Evolutionary conservation across 1,140 invertebrate species (phyloP).

Genomic region (Magallana ariakensis): DNA sequence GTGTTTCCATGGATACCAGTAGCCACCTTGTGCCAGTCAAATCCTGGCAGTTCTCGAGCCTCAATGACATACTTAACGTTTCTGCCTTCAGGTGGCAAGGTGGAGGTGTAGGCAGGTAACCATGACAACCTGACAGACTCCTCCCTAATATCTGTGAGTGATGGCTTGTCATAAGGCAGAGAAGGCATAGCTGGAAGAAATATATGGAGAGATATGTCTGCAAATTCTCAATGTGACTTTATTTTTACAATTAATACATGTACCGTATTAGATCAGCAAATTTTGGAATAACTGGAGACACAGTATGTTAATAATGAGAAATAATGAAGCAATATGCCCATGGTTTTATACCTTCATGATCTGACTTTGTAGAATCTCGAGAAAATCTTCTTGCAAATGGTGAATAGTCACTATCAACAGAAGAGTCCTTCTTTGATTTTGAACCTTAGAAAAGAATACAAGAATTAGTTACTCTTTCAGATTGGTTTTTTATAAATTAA

Average conservation of each 20-base stretch:
- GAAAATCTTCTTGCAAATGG: slow-evolving; percentile 37
- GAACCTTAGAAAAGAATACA: neutral
- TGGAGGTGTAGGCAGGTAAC: slow-evolving; percentile 69
- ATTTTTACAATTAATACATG: neutral
- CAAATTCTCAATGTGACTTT: no score
- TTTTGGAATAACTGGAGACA: no score
- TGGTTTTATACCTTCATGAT: neutral
- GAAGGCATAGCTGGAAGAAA: slow-evolving; percentile 59
- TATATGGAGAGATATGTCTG: neutral
- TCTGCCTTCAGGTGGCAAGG: slow-evolving; percentile 67
- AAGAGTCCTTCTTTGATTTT: slow-evolving; percentile 20
- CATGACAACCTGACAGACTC: slow-evolving; percentile 71
- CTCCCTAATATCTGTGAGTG: slow-evolving; percentile 63
- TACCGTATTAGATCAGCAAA: no score
- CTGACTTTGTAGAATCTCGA: slow-evolving; percentile 28
- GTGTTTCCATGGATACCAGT: slow-evolving; percentile 66
- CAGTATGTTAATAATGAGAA: no score
- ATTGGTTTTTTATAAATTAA: no score
- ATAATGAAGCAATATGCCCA: no score
- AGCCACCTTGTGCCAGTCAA: slow-evolving; percentile 73
- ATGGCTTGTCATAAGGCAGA: slow-evolving; percentile 71
- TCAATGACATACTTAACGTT: slow-evolving; percentile 72
- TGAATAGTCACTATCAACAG: slow-evolving; percentile 10
- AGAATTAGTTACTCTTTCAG: neutral
- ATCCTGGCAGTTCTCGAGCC: slow-evolving; percentile 71